A percentile compares a stretch with the other conserved stretches of the same genome.
Conservation (phyloP, 2,888 invertebrate genomes). For the Philonicus albiceps region DNA sequence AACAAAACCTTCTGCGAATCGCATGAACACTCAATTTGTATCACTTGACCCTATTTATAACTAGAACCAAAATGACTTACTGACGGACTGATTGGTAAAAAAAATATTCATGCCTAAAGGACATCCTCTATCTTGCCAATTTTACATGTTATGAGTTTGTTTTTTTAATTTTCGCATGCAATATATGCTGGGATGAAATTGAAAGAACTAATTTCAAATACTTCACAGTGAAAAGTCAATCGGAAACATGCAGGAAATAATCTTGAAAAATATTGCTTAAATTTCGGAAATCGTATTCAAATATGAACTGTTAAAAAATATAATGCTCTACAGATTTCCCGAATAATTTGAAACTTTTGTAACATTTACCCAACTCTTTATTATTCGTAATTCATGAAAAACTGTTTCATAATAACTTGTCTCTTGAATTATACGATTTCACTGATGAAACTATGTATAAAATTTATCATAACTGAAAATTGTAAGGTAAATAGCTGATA, state of each 20-base stretch:
- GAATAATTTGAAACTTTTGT: too few species aligned
- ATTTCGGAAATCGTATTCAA: too few species aligned
- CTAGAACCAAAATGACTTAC: not conserved
- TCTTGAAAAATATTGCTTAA: not conserved
- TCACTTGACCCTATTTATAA: not conserved
- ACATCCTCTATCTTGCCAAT: not conserved
- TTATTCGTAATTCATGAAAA: not conserved
- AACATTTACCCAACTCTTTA: too few species aligned
- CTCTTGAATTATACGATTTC: not conserved
- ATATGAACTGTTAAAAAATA: too few species aligned
- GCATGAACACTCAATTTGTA: not conserved
- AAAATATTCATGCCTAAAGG: not conserved
- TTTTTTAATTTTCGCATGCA: not conserved
- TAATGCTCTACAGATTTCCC: too few species aligned
- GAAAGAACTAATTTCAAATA: not conserved
- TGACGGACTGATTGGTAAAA: not conserved
- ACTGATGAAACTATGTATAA: not conserved
- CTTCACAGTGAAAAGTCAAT: not conserved
- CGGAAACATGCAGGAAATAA: too few species aligned
- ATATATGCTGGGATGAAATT: not conserved
- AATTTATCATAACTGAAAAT: not conserved
- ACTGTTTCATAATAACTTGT: not conserved
- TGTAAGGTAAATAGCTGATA: too few species aligned
- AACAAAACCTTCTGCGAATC: not conserved
- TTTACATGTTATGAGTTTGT: not conserved